Base-by-base conservation (phyloP, 37 sponge, comb jelly and placozoan genomes). In the Eunapius fragilis region DNA sequence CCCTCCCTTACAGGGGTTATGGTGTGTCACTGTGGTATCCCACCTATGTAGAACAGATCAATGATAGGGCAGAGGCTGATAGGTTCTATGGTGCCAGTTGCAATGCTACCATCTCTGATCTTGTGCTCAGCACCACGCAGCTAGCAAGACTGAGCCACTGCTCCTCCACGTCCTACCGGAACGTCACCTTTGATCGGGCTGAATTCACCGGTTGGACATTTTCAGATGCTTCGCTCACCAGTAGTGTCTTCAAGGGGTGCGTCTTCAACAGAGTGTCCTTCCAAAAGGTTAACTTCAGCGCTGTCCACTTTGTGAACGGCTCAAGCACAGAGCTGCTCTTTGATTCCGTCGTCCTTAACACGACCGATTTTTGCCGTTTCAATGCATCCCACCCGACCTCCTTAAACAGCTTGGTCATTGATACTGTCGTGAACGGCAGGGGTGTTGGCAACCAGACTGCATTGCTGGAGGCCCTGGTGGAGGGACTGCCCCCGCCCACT, bases 21-120 rank as follows among this genome's bases (percentile, higher is more conserved):
- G 93, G 93, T 22, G 78, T 89, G 2, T 72, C 87, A 13, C 71
- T 93, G 30, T 93, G 93, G 93, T 93, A 80, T 58, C 93, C 93
- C n/a, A 73, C 93, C 12, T 93, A 93, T 50, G 83, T 93, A 13
- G 85, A 85, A 26, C 41, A 85, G 32, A n/a, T 88, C 41, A 81
- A 27, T 12, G 47, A 14, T 41, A 36, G 38, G 26, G 70, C 26
- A 9, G 71, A 74, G 0, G 37, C 2, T 6, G 68, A 69, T 25
- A n/a, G 33, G 7, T 67, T 84, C 14, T 30, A 76, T n/a, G 67
- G n/a, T 13, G 69, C 58, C 58, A 58, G 45, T 37, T 92, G 89
- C 50, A 72, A 70, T 36, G 32, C 23, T 9, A 68, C 71, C 25
- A 50, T 83, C 11, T 50, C 58, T 2, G 17, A 23, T 17, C 23